These are phyloP conservation scores for Allolobophora icterica DNA, from an alignment of 2,888 invertebrate genomes.

Conservation along the genomic window DNA sequence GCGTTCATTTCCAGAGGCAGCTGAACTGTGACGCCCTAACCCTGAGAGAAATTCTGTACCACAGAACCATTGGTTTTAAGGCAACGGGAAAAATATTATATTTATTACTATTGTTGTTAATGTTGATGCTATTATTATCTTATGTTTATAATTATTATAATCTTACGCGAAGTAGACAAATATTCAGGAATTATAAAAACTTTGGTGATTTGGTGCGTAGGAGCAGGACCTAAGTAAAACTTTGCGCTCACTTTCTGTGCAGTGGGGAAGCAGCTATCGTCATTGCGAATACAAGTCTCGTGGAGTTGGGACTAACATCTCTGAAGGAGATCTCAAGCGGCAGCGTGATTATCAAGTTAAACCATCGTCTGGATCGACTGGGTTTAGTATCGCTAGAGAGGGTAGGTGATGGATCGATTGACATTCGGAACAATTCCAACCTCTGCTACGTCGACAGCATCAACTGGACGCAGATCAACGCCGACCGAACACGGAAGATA, in stretches of 20 bases:
- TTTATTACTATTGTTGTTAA: too few relatives aligned
- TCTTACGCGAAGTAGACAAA: too few relatives aligned
- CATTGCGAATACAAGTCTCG: constrained; percentile 51
- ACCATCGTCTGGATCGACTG: constrained; percentile 70
- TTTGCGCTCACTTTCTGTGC: neutral
- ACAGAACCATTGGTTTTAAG: too few relatives aligned
- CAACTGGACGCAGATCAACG: constrained; percentile 47
- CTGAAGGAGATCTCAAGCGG: constrained; percentile 85
- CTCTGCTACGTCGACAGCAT: constrained; percentile 77
- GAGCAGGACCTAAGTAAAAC: too few relatives aligned
- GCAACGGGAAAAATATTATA: too few relatives aligned
- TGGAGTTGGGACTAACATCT: constrained; percentile 82
- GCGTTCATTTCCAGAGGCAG: too few relatives aligned
- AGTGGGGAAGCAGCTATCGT: neutral
- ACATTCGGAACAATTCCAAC: neutral
- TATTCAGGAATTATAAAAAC: too few relatives aligned
- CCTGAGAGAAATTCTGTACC: too few relatives aligned
- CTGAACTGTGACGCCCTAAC: too few relatives aligned
- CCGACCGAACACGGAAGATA: neutral
- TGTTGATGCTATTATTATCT: too few relatives aligned
- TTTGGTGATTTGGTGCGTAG: too few relatives aligned
- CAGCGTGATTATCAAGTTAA: constrained; percentile 85
- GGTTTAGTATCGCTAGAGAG: neutral
- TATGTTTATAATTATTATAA: too few relatives aligned
- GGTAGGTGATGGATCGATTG: neutral